Conservation (phyloP, 2,797 vertebrate genomes). For the Choloepus didactylus region DNA sequence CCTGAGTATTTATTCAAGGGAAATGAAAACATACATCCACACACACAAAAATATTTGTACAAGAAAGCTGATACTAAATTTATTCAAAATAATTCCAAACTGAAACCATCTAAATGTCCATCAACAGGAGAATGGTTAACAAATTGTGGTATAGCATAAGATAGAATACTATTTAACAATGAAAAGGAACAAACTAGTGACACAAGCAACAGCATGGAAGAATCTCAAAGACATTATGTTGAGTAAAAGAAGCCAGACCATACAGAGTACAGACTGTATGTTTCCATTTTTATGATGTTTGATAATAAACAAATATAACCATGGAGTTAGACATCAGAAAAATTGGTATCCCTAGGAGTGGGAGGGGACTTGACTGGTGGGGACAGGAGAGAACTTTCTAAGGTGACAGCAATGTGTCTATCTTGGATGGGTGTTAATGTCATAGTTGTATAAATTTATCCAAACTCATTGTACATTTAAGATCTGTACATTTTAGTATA, state of each 20-base stretch:
- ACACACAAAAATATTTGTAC: neutral
- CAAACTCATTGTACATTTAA: neutral
- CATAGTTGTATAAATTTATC: neutral
- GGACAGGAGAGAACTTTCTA: neutral
- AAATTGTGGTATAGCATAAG: neutral
- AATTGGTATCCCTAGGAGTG: neutral
- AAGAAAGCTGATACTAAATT: neutral
- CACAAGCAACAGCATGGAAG: neutral
- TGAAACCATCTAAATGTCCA: neutral
- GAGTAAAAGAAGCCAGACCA: neutral
- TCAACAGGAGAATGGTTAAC: neutral
- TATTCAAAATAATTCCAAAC: neutral
- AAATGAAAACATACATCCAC: neutral
- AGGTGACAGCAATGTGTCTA: neutral
- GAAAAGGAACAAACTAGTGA: neutral
- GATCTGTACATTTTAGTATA: neutral
- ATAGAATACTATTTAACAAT: neutral
- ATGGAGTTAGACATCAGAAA: neutral
- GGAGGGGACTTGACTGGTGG: neutral
- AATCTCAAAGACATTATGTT: neutral
- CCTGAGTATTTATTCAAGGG: neutral
- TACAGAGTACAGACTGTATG: neutral
- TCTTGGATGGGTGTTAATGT: neutral
- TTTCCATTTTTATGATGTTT: neutral
- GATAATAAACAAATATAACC: neutral